A percentile compares a stretch with the other conserved stretches of the same genome.
Conservation (phyloP, 2,888 invertebrate genomes). For the Tyria jacobaeae region DNA sequence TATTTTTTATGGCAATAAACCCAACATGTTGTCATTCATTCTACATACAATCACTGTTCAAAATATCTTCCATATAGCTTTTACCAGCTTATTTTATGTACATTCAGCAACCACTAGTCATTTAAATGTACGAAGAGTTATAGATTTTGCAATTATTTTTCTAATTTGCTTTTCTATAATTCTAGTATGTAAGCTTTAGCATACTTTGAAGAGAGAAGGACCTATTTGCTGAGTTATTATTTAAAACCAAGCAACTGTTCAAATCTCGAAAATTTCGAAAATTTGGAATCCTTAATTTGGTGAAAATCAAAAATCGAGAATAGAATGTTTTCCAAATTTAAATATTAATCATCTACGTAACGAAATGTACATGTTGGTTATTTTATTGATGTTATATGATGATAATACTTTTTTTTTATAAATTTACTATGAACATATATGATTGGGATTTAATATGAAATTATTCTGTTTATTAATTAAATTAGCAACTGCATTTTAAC, state of each 20-base stretch:
- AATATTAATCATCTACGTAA: too few relatives aligned
- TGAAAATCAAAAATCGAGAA: neutral
- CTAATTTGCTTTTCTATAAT: conserved; percentile 1
- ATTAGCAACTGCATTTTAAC: conserved; percentile 1
- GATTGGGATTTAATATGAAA: neutral
- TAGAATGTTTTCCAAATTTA: neutral
- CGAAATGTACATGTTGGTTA: neutral
- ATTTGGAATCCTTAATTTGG: neutral
- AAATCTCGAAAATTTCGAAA: neutral
- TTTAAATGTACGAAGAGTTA: neutral
- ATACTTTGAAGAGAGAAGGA: neutral
- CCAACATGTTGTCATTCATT: conserved; percentile 13
- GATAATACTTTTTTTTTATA: neutral
- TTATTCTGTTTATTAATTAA: neutral
- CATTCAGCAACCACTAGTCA: conserved; percentile 1
- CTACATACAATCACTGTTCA: conserved; percentile 8
- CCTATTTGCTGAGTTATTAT: neutral
- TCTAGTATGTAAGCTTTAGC: neutral
- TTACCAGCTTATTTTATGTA: conserved; percentile 11
- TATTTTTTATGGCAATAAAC: neutral
- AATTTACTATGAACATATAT: neutral
- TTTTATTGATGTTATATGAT: neutral
- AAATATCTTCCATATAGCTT: conserved; percentile 10
- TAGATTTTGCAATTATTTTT: neutral
- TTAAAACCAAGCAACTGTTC: neutral